Percentiles rank a stretch among this genome's conserved stretches.
These are phyloP conservation scores for Suillia variegata DNA, from an alignment of 2,888 invertebrate species.

Conservation along the genomic window DNA sequence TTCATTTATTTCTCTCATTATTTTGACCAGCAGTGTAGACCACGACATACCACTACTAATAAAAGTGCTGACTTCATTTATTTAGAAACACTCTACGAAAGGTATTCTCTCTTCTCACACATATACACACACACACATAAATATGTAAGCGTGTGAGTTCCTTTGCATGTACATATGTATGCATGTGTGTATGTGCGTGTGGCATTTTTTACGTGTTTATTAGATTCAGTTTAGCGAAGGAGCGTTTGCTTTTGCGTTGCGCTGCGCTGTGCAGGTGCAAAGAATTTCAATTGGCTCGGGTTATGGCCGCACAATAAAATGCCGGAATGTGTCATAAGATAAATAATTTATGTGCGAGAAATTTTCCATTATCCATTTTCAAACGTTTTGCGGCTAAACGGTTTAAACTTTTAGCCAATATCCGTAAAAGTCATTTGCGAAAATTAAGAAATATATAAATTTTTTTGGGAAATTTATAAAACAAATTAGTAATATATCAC, in stretches of 20 bases:
- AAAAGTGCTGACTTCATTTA: constrained; percentile 45
- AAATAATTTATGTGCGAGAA: constrained; percentile 4
- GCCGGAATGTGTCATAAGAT: neutral
- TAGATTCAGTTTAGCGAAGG: neutral
- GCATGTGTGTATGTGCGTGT: no score
- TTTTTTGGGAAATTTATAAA: neutral
- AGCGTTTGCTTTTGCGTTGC: no score
- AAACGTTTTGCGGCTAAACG: neutral
- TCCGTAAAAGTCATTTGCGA: neutral
- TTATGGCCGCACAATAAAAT: neutral
- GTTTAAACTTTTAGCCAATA: neutral
- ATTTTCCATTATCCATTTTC: neutral
- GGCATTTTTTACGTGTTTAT: constrained; percentile 3
- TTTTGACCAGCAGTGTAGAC: neutral
- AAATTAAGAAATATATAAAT: neutral
- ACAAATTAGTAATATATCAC: neutral
- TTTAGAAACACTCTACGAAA: no score
- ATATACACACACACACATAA: neutral
- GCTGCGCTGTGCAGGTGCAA: constrained; percentile 2
- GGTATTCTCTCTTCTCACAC: no score
- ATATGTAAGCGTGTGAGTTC: no score
- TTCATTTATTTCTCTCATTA: no score
- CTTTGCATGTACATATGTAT: neutral
- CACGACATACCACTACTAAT: constrained; percentile 14
- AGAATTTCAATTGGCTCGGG: constrained; percentile 10